phyloP scores from a whole-genome alignment of 53 echinoderm and acorn worm genomes.

The Holothuria leucospilota region DNA sequence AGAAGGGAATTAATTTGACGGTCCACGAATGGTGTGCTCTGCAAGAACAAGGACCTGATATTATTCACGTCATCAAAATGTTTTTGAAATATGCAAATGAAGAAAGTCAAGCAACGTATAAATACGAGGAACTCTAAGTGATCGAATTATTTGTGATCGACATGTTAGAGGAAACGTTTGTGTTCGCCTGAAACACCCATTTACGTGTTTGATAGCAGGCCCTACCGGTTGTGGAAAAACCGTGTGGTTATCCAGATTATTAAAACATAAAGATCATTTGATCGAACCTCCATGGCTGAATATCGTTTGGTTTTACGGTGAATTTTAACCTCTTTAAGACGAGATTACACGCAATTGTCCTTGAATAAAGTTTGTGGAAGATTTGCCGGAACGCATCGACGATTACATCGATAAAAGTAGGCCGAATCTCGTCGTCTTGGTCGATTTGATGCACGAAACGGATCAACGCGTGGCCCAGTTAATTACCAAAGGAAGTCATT shows the following conservation, averaged over 20 bases:
- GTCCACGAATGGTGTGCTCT: not conserved
- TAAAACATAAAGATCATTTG: not conserved
- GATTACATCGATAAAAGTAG: not conserved
- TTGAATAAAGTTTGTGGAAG: constrained; percentile 28
- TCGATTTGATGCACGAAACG: constrained; percentile 36
- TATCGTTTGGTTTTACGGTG: constrained; percentile 48
- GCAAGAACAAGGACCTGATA: not conserved
- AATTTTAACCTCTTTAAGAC: constrained; percentile 23
- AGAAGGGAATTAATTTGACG: not conserved
- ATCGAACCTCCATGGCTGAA: not conserved
- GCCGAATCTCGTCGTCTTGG: constrained; percentile 11
- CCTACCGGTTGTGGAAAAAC: no score
- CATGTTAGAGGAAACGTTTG: not conserved
- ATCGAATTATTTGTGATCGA: not conserved
- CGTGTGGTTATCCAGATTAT: not conserved
- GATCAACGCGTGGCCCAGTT: not conserved
- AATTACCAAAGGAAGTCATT: constrained; percentile 43
- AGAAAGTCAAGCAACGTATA: not conserved
- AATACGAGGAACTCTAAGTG: not conserved
- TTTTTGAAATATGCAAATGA: no score
- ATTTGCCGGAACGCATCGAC: constrained; percentile 15
- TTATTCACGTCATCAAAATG: no score
- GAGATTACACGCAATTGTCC: not conserved
- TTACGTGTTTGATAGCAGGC: no score
- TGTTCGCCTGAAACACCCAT: constrained; percentile 17